phyloP scores from a whole-genome alignment of 2,113 vertebrate genomes.

The Macquaria ambigua region DNA sequence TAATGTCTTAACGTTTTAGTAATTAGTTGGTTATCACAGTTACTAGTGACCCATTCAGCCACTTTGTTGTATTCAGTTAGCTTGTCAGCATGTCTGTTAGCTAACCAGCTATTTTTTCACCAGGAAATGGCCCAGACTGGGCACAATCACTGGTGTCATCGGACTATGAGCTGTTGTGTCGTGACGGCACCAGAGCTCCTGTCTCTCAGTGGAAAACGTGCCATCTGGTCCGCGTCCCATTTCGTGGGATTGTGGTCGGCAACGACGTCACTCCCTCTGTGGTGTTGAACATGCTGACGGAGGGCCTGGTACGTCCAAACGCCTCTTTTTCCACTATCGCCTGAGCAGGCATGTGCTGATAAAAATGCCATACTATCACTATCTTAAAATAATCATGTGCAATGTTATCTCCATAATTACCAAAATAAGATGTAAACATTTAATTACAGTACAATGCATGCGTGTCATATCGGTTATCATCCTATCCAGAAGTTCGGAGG shows the following conservation, averaged over 20 bases:
- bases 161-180: constrained; percentile 92
- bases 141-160: constrained; percentile 75
- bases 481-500: too few species aligned
- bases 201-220: constrained; percentile 87
- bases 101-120: background rate
- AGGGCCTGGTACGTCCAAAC: constrained; percentile 87
- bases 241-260: constrained; percentile 88
- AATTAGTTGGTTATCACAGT: background rate
- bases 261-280: constrained; percentile 75
- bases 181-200: constrained; percentile 82
- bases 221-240: constrained; percentile 89
- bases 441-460: too few species aligned
- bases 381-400: too few species aligned
- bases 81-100: background rate
- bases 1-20: constrained; percentile 63
- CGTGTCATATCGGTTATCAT: too few species aligned
- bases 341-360: too few species aligned
- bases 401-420: too few species aligned
- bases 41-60: background rate
- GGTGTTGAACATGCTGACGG: constrained; percentile 87
- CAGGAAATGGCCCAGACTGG: constrained; percentile 87
- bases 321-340: too few species aligned
- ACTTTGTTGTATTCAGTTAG: background rate
- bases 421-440: too few species aligned
- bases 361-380: too few species aligned